A percentile compares a stretch with the other conserved stretches of the same genome.
Evolutionary conservation across 2,113 vertebrate genomes (phyloP).

Genomic region (Neodon shergylaensis): DNA sequence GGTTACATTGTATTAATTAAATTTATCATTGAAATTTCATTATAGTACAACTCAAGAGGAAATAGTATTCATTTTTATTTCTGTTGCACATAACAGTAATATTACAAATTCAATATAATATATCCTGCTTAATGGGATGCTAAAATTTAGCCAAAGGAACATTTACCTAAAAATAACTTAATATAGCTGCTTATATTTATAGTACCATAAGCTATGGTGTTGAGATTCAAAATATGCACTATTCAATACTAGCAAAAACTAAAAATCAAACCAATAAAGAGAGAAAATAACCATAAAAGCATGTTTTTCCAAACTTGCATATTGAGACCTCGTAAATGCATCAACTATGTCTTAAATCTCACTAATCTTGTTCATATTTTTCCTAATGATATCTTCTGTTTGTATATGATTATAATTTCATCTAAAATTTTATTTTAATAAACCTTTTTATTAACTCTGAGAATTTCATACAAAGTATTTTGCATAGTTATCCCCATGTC

Average conservation of each 20-base stretch:
- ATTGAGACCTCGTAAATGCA: conserved; percentile 43
- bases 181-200: conserved; percentile 57
- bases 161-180: conserved; percentile 47
- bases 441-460: neutral
- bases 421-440: neutral
- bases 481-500: neutral
- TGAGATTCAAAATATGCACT: conserved; percentile 60
- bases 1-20: conserved; percentile 62
- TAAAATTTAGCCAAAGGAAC: conserved; percentile 61
- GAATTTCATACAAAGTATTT: neutral
- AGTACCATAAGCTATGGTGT: neutral
- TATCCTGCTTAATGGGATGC: conserved; percentile 48
- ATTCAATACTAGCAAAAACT: neutral
- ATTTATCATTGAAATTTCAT: conserved; percentile 56
- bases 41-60: neutral
- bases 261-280: conserved; percentile 40
- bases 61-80: conserved; percentile 35
- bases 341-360: conserved; percentile 53
- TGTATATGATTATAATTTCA: conserved; percentile 53
- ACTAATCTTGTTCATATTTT: neutral
- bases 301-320: conserved; percentile 17
- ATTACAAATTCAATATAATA: conserved; percentile 43
- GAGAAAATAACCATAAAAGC: conserved; percentile 54
- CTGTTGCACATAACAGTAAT: neutral
- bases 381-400: neutral